phyloP scores from a whole-genome alignment of 2,113 vertebrate genomes.

The Clarias magur region DNA sequence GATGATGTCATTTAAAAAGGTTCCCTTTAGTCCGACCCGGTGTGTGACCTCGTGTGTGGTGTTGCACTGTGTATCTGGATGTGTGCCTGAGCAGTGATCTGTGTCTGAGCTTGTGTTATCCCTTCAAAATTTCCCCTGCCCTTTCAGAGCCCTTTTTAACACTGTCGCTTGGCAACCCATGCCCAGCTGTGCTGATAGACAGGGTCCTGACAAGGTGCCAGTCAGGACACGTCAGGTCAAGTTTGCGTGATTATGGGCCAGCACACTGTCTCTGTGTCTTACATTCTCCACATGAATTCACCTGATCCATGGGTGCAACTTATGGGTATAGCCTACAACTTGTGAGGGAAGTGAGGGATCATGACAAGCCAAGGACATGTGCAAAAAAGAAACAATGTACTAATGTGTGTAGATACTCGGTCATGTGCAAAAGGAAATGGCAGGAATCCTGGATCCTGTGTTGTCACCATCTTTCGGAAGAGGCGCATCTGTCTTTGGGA shows the following conservation, averaged over 20 bases:
- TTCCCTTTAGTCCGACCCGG: background rate
- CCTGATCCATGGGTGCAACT: constrained; percentile 48
- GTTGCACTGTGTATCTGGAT: background rate
- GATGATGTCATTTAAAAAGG: constrained; percentile 6
- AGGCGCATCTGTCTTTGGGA: too few relatives aligned
- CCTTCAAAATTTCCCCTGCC: background rate
- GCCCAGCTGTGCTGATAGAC: constrained; percentile 59
- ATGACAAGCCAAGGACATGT: background rate
- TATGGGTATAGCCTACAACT: constrained; percentile 44
- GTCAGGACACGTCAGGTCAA: constrained; percentile 70
- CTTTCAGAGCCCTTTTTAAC: constrained; percentile 26
- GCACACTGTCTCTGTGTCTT: constrained; percentile 59
- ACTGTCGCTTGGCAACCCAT: constrained; percentile 68
- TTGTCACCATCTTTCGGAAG: too few relatives aligned
- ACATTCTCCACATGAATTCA: constrained; percentile 53
- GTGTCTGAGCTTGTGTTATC: background rate
- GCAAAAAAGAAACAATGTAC: background rate
- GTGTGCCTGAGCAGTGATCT: background rate
- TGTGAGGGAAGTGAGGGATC: constrained; percentile 28
- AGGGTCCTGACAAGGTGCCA: constrained; percentile 51
- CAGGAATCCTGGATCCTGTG: background rate
- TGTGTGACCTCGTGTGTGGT: background rate
- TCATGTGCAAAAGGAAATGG: background rate
- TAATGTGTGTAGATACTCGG: background rate
- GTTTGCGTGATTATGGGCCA: constrained; percentile 65